phyloP scores from a whole-genome alignment of 2,113 vertebrate genomes.

The Telmatochromis sp. region DNA sequence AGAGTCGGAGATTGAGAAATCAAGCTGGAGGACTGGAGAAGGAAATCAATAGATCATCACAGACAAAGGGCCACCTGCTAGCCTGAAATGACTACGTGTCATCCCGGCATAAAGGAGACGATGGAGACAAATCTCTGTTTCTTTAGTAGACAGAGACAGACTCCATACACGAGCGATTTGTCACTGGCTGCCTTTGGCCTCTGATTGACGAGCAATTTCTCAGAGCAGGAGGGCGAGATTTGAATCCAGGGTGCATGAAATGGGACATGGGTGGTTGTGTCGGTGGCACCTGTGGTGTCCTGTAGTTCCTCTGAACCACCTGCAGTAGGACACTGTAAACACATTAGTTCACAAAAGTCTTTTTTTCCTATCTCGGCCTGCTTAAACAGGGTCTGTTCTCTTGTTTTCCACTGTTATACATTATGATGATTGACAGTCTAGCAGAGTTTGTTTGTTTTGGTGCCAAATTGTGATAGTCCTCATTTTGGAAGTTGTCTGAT shows the following conservation, averaged over 20 bases:
- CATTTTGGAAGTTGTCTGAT: not conserved
- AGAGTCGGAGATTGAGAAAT: constrained; percentile 30
- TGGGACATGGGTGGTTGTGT: not conserved
- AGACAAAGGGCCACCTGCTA: constrained; percentile 57
- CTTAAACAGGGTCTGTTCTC: not conserved
- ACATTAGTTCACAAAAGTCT: not conserved
- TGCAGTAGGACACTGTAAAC: not conserved
- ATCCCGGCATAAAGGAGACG: constrained; percentile 16
- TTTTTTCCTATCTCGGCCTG: not conserved
- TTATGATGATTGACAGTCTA: not conserved
- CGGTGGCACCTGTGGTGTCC: not conserved
- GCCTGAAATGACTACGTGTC: constrained; percentile 51
- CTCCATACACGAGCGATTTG: not conserved
- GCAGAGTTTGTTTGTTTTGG: accelerated
- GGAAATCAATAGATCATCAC: constrained; percentile 59
- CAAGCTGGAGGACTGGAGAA: constrained; percentile 3
- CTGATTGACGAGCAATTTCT: not conserved
- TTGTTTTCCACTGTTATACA: not conserved
- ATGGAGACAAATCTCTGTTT: constrained; percentile 34
- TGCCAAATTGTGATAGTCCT: not conserved
- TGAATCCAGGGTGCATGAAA: constrained; percentile 15
- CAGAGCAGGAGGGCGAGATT: not conserved
- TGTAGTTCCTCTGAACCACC: not conserved
- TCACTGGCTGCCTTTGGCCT: constrained; percentile 10
- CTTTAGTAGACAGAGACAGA: constrained; percentile 12